phyloP scores from a whole-genome alignment of 1,140 invertebrate genomes.

The Centruroides sculpturatus region DNA sequence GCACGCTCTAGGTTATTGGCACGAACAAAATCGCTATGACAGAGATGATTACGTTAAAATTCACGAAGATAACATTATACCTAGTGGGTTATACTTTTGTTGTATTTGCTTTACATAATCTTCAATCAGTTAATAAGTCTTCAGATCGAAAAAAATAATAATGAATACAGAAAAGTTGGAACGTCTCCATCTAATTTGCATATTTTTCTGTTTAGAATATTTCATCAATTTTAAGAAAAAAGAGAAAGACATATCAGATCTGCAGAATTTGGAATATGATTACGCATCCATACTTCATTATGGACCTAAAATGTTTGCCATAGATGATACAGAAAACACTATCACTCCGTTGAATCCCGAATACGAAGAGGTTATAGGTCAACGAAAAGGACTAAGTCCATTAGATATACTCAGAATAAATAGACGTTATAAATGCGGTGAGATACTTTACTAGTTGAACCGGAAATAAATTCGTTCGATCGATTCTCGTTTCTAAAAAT shows the following conservation, averaged over 20 bases:
- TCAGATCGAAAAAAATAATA: background rate
- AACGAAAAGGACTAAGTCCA: too few species aligned
- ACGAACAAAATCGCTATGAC: conserved; percentile 69
- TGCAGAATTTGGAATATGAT: conserved; percentile 50
- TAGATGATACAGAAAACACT: conserved; percentile 11
- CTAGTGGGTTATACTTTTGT: conserved; percentile 30
- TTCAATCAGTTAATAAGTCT: too few species aligned
- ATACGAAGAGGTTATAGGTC: background rate
- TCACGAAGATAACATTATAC: conserved; percentile 52
- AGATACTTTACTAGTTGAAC: too few species aligned
- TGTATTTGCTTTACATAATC: too few species aligned
- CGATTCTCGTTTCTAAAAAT: background rate
- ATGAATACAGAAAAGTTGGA: background rate
- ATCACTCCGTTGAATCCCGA: background rate
- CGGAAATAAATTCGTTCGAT: background rate
- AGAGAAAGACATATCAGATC: too few species aligned
- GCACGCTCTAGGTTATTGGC: conserved; percentile 68
- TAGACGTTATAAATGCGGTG: too few species aligned
- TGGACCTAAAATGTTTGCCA: conserved; percentile 63
- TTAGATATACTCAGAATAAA: too few species aligned
- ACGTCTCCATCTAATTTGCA: background rate
- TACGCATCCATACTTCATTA: conserved; percentile 66
- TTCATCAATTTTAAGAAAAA: too few species aligned
- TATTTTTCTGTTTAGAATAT: background rate
- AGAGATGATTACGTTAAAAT: conserved; percentile 56